phyloP scores from a whole-genome alignment of 2,113 vertebrate species.

The Elanoides forficatus region DNA sequence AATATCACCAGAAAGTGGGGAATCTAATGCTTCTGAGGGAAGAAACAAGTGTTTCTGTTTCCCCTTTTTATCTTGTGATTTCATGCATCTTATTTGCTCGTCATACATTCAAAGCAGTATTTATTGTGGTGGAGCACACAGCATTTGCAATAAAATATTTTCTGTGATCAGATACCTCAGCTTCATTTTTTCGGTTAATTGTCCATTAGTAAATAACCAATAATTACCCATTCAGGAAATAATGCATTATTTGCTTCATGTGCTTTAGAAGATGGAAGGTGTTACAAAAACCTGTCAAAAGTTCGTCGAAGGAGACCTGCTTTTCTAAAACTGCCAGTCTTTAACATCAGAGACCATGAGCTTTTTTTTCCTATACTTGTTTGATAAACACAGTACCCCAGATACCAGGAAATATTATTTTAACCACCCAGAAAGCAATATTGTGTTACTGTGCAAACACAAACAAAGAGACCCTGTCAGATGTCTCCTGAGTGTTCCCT shows the following conservation, averaged over 20 bases:
- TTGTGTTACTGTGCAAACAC: background rate
- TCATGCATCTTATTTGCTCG: background rate
- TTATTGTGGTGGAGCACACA: background rate
- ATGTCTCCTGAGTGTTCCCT: background rate
- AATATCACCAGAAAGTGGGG: background rate
- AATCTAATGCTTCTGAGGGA: background rate
- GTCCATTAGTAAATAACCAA: background rate
- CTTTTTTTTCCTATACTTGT: background rate
- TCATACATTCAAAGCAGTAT: background rate
- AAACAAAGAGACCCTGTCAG: background rate
- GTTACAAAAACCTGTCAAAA: background rate
- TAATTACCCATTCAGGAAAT: background rate
- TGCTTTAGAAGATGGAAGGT: background rate
- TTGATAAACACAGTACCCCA: background rate
- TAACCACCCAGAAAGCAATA: constrained; percentile 6
- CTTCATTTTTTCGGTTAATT: background rate
- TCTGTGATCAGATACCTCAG: background rate
- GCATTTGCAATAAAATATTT: background rate
- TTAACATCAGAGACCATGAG: background rate
- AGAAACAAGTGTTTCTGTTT: background rate
- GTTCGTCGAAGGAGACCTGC: background rate
- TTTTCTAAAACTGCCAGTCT: background rate
- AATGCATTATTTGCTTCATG: background rate
- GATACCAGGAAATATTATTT: background rate
- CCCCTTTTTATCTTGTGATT: background rate